phyloP scores from a whole-genome alignment of 2,797 vertebrate species.

The Cossypha polioptera region DNA sequence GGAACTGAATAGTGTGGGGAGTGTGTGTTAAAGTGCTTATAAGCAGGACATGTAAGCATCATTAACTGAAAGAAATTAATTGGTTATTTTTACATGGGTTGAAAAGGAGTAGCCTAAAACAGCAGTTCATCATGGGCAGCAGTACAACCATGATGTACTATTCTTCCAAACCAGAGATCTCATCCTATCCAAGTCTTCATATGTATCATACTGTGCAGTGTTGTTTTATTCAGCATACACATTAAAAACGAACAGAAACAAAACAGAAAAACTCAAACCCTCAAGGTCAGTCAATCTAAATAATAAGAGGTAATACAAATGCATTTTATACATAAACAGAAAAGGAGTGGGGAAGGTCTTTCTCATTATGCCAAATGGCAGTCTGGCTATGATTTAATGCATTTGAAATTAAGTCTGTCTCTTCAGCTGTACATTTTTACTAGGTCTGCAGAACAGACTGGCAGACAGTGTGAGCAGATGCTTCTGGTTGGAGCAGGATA shows the following conservation, averaged over 20 bases:
- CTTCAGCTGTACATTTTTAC: constrained; percentile 60
- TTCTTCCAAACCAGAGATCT: background rate
- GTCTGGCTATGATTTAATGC: constrained; percentile 62
- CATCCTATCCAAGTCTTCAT: background rate
- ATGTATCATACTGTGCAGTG: background rate
- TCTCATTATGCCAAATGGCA: constrained; percentile 45
- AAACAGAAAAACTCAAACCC: background rate
- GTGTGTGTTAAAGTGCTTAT: background rate
- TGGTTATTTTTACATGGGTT: background rate
- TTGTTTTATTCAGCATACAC: background rate
- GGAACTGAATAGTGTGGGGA: background rate
- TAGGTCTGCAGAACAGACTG: constrained; percentile 59
- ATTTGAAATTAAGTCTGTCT: constrained; percentile 66
- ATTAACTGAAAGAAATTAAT: background rate
- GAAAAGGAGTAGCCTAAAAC: background rate
- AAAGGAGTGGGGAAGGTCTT: constrained; percentile 36
- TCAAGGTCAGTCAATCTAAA: constrained; percentile 29
- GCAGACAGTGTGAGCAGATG: constrained; percentile 59
- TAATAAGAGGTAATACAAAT: constrained; percentile 34
- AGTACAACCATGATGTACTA: background rate
- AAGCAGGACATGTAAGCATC: background rate
- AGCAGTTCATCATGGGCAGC: background rate
- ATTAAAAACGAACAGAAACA: background rate
- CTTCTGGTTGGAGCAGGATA: constrained; percentile 30
- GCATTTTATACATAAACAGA: constrained; percentile 28